Evolutionary conservation across 2,113 vertebrate species (phyloP).

Genomic region (Thryonomys swinderianus): DNA sequence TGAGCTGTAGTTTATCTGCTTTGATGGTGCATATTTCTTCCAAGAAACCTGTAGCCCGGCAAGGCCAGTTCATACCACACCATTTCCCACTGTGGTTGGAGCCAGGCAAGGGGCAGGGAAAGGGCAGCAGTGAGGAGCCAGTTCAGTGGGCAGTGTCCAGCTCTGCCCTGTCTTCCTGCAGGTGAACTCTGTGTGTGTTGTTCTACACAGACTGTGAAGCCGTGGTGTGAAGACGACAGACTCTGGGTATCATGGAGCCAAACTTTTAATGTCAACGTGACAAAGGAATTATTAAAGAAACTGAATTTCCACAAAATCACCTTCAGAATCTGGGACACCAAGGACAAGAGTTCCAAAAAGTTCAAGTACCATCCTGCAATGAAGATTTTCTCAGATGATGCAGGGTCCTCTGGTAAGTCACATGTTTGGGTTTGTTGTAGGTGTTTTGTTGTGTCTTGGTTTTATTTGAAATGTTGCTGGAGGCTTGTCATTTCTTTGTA

Average conservation of each 20-base stretch:
- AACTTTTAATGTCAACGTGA: slow-evolving; percentile 82
- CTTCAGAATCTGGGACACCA: slow-evolving; percentile 88
- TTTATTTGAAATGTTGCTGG: not conserved
- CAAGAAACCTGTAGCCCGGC: not conserved
- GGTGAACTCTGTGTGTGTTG: not conserved
- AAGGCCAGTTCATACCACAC: accelerated
- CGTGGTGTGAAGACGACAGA: slow-evolving; percentile 88
- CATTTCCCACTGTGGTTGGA: not conserved
- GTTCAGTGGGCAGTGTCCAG: accelerated
- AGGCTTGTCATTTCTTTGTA: not conserved
- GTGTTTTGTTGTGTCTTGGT: not conserved
- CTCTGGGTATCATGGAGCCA: slow-evolving; percentile 91
- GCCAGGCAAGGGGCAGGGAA: not conserved
- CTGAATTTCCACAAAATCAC: slow-evolving; percentile 87
- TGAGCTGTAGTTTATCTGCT: not conserved
- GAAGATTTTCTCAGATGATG: slow-evolving; percentile 71
- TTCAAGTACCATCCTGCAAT: slow-evolving; percentile 77
- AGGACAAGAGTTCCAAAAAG: slow-evolving; percentile 85
- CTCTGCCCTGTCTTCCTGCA: accelerated
- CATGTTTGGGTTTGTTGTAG: not conserved
- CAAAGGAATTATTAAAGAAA: slow-evolving; percentile 87
- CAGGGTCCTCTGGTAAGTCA: slow-evolving; percentile 73
- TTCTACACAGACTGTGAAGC: slow-evolving; percentile 84
- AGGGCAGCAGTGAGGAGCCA: accelerated
- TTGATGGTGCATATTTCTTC: not conserved